A percentile compares a stretch with the other conserved stretches of the same genome.
phyloP scores from a whole-genome alignment of 2,113 vertebrate genomes.

The Sinocyclocheilus maitianheensis region DNA sequence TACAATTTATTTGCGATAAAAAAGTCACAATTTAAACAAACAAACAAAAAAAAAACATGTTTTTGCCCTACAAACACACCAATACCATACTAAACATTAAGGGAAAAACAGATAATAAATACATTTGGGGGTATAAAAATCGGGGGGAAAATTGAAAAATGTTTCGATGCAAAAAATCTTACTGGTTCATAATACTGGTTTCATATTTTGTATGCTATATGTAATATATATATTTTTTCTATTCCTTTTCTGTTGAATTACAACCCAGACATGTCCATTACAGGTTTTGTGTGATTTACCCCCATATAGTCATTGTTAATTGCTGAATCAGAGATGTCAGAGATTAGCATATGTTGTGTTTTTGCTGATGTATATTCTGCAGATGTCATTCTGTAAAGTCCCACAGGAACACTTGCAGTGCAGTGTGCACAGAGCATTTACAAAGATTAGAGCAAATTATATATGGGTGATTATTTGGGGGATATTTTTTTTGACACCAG shows the following conservation, averaged over 20 bases:
- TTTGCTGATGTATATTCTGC: neutral
- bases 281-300: neutral
- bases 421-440: constrained; percentile 16
- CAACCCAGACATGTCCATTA: neutral
- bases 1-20: no score
- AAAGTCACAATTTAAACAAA: no score
- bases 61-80: no score
- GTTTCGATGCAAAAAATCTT: neutral
- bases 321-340: neutral
- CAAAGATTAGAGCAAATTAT: constrained; percentile 7
- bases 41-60: no score
- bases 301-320: neutral
- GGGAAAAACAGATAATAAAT: no score
- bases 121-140: no score
- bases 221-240: neutral
- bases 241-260: neutral
- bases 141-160: neutral
- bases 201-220: neutral
- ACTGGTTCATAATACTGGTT: neutral
- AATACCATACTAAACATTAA: no score
- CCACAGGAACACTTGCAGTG: neutral
- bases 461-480: constrained; percentile 36
- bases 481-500: constrained; percentile 38
- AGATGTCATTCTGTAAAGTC: neutral
- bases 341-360: constrained; percentile 5